Base-by-base conservation (phyloP, 2,113 vertebrate species). In the Taurulus bubalis region DNA sequence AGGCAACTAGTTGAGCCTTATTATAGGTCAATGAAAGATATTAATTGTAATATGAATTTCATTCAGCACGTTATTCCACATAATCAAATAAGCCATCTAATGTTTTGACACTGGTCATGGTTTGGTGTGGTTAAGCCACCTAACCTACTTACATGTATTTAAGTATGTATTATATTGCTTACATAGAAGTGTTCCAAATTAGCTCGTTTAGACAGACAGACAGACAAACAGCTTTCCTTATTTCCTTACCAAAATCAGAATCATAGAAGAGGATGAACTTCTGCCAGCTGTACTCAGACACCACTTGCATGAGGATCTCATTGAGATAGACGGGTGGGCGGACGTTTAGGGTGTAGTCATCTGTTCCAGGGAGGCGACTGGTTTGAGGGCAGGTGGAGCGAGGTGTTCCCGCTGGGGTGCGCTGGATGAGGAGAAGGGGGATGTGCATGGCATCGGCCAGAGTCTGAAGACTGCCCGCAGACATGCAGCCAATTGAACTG, bases 221-320 rank as follows among this genome's bases (percentile, higher is more conserved):
- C 11, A 42, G 6, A 40, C 38, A 30, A 8, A 22, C 15, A 72
- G 18, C 8, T 59, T 28, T 30, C 2, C 10, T 65, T 38, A 11
- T 40, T 49, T 42, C 22, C 92, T 97, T 93, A 99, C 98, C 98
- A 3, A 98, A 99, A 82, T 99, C 96, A 0, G 94, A 97, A 84
- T 99, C 98, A 1, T 99, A 99, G 94, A 99, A 99, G 89, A 99
- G 95, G 78, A 99, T 97, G 92, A 99, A 98, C 90, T 98, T 99
- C 94, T 99, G 98, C 98, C 98, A 99, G 90, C 97, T 96, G 58
- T 99, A 99, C 89, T 99, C 98, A 0, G 96, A 96, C 90, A 99
- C 96, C 86, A 99, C 98, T 73, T 96, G 96, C 79, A 99, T 88
- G 91, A 99, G 98, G 90, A 99, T 97, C 12, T 99, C 97, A 63